Conservation (phyloP, 2,113 vertebrate species). For the Bolborhynchus lineola region DNA sequence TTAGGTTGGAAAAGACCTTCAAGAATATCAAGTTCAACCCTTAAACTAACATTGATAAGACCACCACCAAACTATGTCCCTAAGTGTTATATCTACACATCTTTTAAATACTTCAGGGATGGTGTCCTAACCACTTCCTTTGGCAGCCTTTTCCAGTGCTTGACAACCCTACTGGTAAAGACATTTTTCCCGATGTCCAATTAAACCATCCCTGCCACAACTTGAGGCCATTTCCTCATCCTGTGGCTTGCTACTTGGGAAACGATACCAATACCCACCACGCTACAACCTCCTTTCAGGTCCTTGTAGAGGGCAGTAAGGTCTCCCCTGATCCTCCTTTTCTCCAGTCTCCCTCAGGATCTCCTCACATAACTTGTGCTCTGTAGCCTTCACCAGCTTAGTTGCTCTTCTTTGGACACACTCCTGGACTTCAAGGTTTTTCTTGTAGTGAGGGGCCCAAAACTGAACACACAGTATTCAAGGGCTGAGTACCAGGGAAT, state of each 20-base stretch:
- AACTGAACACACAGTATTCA: not conserved
- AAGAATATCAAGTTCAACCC: not conserved
- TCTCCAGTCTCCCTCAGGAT: not conserved
- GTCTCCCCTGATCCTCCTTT: not conserved
- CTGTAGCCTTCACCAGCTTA: not conserved
- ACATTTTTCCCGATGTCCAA: not conserved
- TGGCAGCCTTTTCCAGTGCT: not conserved
- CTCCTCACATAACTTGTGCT: not conserved
- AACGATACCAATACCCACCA: not conserved
- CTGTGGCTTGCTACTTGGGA: not conserved
- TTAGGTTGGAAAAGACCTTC: not conserved
- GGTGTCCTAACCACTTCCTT: not conserved
- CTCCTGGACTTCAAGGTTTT: not conserved
- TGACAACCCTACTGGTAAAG: not conserved
- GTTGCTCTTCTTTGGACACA: not conserved
- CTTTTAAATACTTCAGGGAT: not conserved
- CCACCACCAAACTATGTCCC: not conserved
- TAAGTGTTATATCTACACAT: not conserved
- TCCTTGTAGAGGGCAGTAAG: not conserved
- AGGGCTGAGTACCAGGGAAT: not conserved
- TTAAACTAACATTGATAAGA: not conserved
- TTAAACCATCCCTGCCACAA: not conserved
- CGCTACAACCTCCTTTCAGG: not conserved
- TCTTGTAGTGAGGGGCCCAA: not conserved
- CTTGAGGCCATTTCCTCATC: not conserved